A percentile compares a stretch with the other conserved stretches of the same genome.
Evolutionary conservation across 2,888 invertebrate species (phyloP).

Genomic region (Endotricha flammealis): DNA sequence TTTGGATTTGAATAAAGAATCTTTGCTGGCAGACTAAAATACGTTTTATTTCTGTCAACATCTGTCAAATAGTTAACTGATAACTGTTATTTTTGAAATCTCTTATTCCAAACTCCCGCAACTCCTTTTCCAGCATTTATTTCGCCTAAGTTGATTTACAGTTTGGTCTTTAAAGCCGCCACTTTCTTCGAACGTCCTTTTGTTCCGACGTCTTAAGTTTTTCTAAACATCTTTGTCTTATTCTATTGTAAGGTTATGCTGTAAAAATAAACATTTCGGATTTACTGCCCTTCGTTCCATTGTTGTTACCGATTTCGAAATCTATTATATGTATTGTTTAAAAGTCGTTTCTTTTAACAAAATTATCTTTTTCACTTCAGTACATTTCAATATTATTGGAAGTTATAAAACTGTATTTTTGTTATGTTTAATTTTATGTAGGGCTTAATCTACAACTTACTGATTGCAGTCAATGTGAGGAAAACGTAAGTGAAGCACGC

Average conservation of each 20-base stretch:
- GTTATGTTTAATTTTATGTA: too few species aligned
- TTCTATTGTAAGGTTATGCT: constrained; percentile 49
- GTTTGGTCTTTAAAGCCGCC: constrained; percentile 36
- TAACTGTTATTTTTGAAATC: neutral
- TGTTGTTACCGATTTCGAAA: constrained; percentile 39
- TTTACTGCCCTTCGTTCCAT: constrained; percentile 47
- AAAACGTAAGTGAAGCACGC: too few species aligned
- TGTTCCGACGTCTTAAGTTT: constrained; percentile 57
- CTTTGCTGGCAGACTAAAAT: too few species aligned
- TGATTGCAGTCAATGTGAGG: too few species aligned
- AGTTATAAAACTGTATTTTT: too few species aligned
- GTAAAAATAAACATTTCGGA: constrained; percentile 62
- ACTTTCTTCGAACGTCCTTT: constrained; percentile 60
- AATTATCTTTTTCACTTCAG: constrained; percentile 3
- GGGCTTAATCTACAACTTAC: too few species aligned
- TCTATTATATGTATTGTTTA: constrained; percentile 30
- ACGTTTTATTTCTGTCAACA: too few species aligned
- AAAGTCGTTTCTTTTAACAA: constrained; percentile 13
- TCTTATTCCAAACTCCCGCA: constrained; percentile 22
- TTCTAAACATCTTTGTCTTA: constrained; percentile 64
- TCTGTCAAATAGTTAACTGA: too few species aligned
- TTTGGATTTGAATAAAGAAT: too few species aligned
- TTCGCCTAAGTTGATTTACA: constrained; percentile 57
- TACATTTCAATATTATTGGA: constrained; percentile 7
- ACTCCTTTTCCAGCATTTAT: constrained; percentile 39